These are phyloP conservation scores for Misgurnus mizolepis DNA, from an alignment of 2,113 vertebrate species.

Conservation along the genomic window DNA sequence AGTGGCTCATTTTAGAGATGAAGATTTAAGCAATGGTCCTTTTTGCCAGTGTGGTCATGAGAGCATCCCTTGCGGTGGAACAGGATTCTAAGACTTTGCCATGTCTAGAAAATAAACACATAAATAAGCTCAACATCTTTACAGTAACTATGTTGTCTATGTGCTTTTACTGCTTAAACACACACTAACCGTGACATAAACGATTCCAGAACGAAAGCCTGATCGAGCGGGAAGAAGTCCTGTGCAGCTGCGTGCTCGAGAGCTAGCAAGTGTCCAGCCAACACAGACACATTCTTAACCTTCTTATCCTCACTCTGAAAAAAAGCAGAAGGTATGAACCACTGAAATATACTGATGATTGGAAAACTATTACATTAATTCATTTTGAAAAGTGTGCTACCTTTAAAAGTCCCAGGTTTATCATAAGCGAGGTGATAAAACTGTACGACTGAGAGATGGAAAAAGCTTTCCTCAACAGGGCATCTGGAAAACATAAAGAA, in stretches of 20 bases:
- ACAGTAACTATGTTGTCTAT: not conserved
- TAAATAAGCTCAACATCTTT: not conserved
- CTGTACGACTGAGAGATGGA: slow-evolving; percentile 80
- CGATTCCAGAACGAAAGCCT: slow-evolving; percentile 78
- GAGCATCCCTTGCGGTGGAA: slow-evolving; percentile 55
- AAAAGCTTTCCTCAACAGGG: slow-evolving; percentile 87
- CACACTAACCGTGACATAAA: slow-evolving; percentile 86
- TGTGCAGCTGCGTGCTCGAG: slow-evolving; percentile 90
- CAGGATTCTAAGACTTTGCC: slow-evolving; percentile 63
- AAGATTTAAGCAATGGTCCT: slow-evolving; percentile 41
- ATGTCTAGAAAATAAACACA: slow-evolving; percentile 60
- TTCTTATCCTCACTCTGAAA: slow-evolving; percentile 91
- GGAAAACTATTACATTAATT: too few relatives aligned
- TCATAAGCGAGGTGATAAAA: slow-evolving; percentile 86
- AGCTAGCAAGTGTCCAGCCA: slow-evolving; percentile 86
- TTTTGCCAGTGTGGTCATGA: slow-evolving; percentile 58
- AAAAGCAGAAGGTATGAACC: not conserved
- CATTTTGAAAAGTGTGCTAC: slow-evolving; percentile 60
- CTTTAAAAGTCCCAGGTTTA: slow-evolving; percentile 93
- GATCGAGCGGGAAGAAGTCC: slow-evolving; percentile 85
- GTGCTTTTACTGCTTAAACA: not conserved
- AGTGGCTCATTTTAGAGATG: not conserved
- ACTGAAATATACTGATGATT: not conserved
- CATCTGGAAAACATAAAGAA: slow-evolving; percentile 71
- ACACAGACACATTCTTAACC: slow-evolving; percentile 76